Percentiles rank a stretch among this genome's conserved stretches.
Evolutionary conservation across 2,888 invertebrate genomes (phyloP).

Genomic region (Dasypolia templi): DNA sequence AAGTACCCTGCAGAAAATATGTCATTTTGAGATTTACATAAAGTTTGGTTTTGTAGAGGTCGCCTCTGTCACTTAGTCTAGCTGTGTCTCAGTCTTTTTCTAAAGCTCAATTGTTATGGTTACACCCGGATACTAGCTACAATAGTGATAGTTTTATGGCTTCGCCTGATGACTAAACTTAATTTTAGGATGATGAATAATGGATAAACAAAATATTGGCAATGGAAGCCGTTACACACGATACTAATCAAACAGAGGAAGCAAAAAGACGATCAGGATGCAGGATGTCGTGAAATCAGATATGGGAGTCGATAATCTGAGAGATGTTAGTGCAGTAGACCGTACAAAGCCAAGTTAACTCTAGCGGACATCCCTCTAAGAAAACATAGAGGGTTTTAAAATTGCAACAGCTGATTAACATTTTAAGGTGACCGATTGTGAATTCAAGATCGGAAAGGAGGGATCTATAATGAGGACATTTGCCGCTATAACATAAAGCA

Average conservation of each 20-base stretch:
- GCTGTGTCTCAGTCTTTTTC: background rate
- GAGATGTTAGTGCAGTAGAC: slow-evolving; percentile 1
- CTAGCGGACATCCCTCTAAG: slow-evolving; percentile 4
- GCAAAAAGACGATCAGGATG: background rate
- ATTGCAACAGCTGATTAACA: background rate
- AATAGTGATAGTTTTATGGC: too few species aligned
- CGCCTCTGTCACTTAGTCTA: background rate
- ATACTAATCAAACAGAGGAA: background rate
- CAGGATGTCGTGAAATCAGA: slow-evolving; percentile 33
- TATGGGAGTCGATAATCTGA: slow-evolving; percentile 4
- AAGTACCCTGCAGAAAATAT: background rate
- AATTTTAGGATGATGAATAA: background rate
- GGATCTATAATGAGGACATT: background rate
- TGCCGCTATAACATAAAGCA: slow-evolving; percentile 11
- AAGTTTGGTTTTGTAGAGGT: background rate
- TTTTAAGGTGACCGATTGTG: background rate
- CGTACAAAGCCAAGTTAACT: slow-evolving; percentile 11
- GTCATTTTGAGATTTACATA: background rate
- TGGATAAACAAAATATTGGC: background rate
- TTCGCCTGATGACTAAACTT: background rate
- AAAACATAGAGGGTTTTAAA: background rate
- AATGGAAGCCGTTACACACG: background rate
- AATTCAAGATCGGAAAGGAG: background rate
- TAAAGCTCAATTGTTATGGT: background rate
- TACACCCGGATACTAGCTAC: background rate